phyloP scores from a whole-genome alignment of 2,888 invertebrate genomes.

The Charanyca ferruginea region DNA sequence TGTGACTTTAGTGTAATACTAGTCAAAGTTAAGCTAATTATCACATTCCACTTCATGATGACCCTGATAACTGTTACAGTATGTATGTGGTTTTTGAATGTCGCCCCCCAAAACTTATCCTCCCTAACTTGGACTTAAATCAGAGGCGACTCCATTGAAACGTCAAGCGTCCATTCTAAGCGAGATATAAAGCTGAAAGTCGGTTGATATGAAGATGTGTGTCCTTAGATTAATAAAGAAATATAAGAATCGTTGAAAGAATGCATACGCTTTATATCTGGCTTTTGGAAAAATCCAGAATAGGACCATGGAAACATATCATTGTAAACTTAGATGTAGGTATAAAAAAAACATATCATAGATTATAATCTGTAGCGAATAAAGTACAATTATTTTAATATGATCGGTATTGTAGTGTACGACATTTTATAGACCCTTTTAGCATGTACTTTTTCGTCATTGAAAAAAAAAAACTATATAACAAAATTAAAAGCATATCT shows the following conservation, averaged over 20 bases:
- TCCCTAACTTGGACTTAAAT: constrained; percentile 70
- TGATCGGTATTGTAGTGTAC: constrained; percentile 87
- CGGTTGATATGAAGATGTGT: constrained; percentile 75
- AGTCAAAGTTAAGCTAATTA: constrained; percentile 60
- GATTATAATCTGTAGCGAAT: constrained; percentile 83
- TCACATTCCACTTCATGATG: constrained; percentile 70
- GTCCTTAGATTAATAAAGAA: constrained; percentile 79
- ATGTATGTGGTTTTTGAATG: constrained; percentile 77
- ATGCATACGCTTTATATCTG: constrained; percentile 91
- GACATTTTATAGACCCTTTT: constrained; percentile 84
- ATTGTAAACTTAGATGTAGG: constrained; percentile 81
- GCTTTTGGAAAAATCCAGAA: constrained; percentile 89
- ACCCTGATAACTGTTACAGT: constrained; percentile 71
- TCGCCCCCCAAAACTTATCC: constrained; percentile 77
- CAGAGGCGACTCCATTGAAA: constrained; percentile 89
- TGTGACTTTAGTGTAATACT: constrained; percentile 64
- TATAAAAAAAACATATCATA: constrained; percentile 84
- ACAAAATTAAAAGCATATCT: constrained; percentile 75
- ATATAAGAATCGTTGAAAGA: constrained; percentile 85
- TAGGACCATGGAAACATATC: constrained; percentile 89
- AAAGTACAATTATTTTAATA: constrained; percentile 90
- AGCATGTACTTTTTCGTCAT: constrained; percentile 69
- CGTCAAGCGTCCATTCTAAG: constrained; percentile 85
- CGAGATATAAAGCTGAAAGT: constrained; percentile 89
- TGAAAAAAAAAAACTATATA: constrained; percentile 66